Evolutionary conservation across 2,888 invertebrate species (phyloP).

Genomic region (Nephrocerus scutellatus): DNA sequence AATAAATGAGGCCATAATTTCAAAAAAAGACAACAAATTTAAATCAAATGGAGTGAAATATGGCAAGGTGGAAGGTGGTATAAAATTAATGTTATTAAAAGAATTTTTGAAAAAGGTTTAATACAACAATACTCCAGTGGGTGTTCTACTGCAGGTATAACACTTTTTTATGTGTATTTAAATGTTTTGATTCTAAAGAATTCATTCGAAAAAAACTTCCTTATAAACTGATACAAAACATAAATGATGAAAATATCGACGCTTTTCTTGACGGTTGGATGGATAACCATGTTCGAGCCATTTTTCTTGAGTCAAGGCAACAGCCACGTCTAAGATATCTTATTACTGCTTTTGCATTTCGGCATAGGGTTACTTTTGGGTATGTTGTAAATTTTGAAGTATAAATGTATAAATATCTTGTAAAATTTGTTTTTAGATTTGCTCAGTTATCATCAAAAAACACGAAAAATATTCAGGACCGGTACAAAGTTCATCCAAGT

Average conservation of each 20-base stretch:
- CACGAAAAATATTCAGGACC: conserved; percentile 56
- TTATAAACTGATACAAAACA: conserved; percentile 62
- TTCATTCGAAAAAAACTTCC: conserved; percentile 85
- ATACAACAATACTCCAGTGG: too few relatives aligned
- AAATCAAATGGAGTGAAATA: too few relatives aligned
- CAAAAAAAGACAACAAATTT: too few relatives aligned
- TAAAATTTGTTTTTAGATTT: conserved; percentile 51
- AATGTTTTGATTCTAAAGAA: conserved; percentile 46
- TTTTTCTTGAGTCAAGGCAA: conserved; percentile 75
- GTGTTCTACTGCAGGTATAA: too few relatives aligned
- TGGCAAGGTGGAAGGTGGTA: too few relatives aligned
- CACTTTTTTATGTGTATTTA: too few relatives aligned
- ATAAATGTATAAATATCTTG: background rate
- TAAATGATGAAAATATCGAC: conserved; percentile 68
- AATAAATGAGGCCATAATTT: too few relatives aligned
- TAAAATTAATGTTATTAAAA: too few relatives aligned
- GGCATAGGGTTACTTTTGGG: conserved; percentile 82
- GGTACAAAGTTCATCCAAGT: conserved; percentile 66
- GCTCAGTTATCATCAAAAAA: conserved; percentile 58
- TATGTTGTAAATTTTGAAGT: conserved; percentile 45
- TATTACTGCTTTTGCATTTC: conserved; percentile 78
- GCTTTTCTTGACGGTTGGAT: conserved; percentile 80
- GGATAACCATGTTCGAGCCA: conserved; percentile 84
- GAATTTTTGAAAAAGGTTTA: too few relatives aligned
- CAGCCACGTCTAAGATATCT: conserved; percentile 78